A percentile compares a stretch with the other conserved stretches of the same genome.
phyloP scores from a whole-genome alignment of 2,888 invertebrate species.

The Exephanes ischioxanthus region DNA sequence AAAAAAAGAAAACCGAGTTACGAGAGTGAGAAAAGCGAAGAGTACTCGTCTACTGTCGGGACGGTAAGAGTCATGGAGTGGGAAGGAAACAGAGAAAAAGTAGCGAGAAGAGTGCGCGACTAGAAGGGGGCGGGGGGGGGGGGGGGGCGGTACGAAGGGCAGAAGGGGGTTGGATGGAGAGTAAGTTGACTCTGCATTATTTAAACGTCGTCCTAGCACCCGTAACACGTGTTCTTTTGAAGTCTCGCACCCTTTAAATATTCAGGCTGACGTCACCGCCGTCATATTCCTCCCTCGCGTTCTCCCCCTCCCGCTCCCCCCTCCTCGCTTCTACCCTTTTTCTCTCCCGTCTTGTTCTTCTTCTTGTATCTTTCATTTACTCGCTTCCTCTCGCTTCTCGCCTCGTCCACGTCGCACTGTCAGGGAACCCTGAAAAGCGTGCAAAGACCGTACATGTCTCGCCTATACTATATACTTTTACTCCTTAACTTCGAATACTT shows the following conservation, averaged over 20 bases:
- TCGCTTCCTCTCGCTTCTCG: slow-evolving; percentile 60
- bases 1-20: background rate
- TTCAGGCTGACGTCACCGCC: slow-evolving; percentile 84
- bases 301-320: slow-evolving; percentile 27
- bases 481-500: slow-evolving; percentile 10
- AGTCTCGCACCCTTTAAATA: slow-evolving; percentile 84
- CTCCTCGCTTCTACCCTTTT: slow-evolving; percentile 42
- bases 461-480: slow-evolving; percentile 26
- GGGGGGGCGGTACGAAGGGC: slow-evolving; percentile 37
- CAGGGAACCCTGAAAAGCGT: slow-evolving; percentile 39
- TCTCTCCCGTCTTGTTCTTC: slow-evolving; percentile 52
- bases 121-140: slow-evolving; percentile 50
- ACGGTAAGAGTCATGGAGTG: slow-evolving; percentile 30
- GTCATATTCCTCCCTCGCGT: slow-evolving; percentile 79
- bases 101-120: slow-evolving; percentile 54
- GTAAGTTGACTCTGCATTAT: slow-evolving; percentile 85
- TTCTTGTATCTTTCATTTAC: slow-evolving; percentile 60
- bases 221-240: slow-evolving; percentile 85
- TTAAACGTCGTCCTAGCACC: slow-evolving; percentile 84
- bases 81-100: slow-evolving; percentile 59
- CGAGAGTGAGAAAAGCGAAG: slow-evolving; percentile 27
- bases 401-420: slow-evolving; percentile 9
- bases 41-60: slow-evolving; percentile 52
- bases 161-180: slow-evolving; percentile 74
- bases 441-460: slow-evolving; percentile 17